Evolutionary conservation across 2,113 vertebrate species (phyloP).

Genomic region (Equus quagga): DNA sequence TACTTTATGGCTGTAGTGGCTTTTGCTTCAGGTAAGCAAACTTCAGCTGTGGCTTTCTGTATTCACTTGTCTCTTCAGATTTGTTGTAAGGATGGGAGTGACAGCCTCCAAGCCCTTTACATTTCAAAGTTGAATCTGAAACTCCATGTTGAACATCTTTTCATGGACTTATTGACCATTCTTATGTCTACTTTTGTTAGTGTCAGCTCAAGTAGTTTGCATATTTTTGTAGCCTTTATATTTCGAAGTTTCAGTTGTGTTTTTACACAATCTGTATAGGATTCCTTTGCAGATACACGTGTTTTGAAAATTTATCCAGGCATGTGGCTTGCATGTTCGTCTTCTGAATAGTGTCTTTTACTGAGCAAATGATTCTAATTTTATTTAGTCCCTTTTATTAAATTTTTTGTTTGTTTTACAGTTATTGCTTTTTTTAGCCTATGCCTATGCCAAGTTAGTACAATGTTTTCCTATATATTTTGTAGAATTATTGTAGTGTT

Average conservation of each 20-base stretch:
- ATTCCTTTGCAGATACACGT: background rate
- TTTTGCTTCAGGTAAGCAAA: background rate
- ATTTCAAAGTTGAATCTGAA: background rate
- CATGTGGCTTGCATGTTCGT: background rate
- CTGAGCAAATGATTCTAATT: background rate
- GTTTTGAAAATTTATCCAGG: background rate
- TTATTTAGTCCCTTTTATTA: background rate
- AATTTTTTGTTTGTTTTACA: background rate
- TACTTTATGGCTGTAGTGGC: background rate
- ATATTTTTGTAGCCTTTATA: background rate
- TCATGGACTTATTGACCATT: background rate
- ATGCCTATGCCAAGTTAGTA: background rate
- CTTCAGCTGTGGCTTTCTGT: background rate
- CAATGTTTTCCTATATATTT: background rate
- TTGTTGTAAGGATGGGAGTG: background rate
- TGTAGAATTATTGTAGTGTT: background rate
- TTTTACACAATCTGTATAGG: background rate
- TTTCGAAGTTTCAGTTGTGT: background rate
- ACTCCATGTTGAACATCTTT: background rate
- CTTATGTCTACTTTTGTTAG: background rate
- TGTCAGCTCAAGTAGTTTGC: background rate
- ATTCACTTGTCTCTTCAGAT: background rate
- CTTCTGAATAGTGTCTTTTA: background rate
- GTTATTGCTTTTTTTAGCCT: background rate
- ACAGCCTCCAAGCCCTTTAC: background rate